Conservation (phyloP, 2,888 invertebrate genomes). For the Magallana nippona region DNA sequence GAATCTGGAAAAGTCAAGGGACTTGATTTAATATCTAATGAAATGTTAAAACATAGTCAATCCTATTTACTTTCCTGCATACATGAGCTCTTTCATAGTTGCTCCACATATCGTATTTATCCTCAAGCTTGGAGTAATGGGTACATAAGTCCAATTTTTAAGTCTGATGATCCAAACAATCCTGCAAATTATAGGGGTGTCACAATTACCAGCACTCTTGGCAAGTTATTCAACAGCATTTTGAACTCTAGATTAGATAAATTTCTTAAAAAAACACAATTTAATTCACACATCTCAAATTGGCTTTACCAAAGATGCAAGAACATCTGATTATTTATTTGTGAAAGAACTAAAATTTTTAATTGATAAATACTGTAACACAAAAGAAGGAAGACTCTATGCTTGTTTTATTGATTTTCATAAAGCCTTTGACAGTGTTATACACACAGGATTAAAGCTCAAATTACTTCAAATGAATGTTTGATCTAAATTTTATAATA, state of each 20-base stretch:
- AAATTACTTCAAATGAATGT: too few species aligned
- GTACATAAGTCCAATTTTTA: too few species aligned
- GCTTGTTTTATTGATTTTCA: too few species aligned
- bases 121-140: too few species aligned
- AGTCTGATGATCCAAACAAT: too few species aligned
- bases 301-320: neutral
- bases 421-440: too few species aligned
- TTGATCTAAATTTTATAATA: too few species aligned
- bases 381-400: too few species aligned
- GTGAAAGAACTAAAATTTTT: neutral
- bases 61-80: neutral
- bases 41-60: conserved; percentile 1
- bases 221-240: neutral
- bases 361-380: neutral
- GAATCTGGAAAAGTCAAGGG: neutral
- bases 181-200: neutral
- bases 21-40: neutral
- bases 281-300: neutral
- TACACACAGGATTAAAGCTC: too few species aligned
- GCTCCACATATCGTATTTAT: too few species aligned
- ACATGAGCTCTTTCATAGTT: too few species aligned
- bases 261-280: conserved; percentile 4
- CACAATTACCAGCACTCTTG: neutral
- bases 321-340: neutral
- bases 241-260: neutral